Percentiles rank a stretch among this genome's conserved stretches.
Conservation (phyloP, 2,888 invertebrate genomes). For the Cantharis rufa region DNA sequence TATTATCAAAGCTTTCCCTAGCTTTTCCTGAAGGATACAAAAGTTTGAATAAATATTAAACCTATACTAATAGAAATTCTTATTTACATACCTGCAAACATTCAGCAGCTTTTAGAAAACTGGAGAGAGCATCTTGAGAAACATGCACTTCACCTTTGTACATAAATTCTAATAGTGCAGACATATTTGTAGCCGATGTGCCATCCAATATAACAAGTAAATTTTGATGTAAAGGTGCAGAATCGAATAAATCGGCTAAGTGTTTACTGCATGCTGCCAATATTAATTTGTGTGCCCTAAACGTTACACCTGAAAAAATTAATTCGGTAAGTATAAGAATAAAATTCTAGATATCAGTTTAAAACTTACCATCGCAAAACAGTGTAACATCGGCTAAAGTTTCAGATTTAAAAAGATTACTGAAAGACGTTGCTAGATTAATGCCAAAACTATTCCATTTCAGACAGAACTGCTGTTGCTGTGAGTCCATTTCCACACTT, state of each 20-base stretch:
- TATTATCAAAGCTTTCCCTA: not conserved
- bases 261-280: constrained; percentile 92
- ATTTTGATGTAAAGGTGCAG: constrained; percentile 78
- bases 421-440: constrained; percentile 89
- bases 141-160: constrained; percentile 94
- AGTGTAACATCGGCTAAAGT: constrained; percentile 90
- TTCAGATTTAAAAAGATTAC: constrained; percentile 91
- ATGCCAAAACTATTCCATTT: constrained; percentile 96
- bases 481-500: constrained; percentile 85
- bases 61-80: not conserved
- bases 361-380: constrained; percentile 81
- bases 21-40: not conserved
- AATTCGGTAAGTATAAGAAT: constrained; percentile 1
- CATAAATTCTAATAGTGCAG: constrained; percentile 89
- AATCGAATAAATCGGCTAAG: constrained; percentile 88
- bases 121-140: constrained; percentile 87
- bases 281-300: constrained; percentile 89
- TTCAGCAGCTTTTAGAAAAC: constrained; percentile 89
- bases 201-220: constrained; percentile 89
- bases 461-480: constrained; percentile 90
- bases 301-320: constrained; percentile 75
- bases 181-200: constrained; percentile 88
- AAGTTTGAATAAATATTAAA: not conserved
- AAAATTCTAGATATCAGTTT: not conserved
- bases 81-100: constrained; percentile 74